Conservation (phyloP, 2,888 invertebrate genomes). For the Diogma glabrata region DNA sequence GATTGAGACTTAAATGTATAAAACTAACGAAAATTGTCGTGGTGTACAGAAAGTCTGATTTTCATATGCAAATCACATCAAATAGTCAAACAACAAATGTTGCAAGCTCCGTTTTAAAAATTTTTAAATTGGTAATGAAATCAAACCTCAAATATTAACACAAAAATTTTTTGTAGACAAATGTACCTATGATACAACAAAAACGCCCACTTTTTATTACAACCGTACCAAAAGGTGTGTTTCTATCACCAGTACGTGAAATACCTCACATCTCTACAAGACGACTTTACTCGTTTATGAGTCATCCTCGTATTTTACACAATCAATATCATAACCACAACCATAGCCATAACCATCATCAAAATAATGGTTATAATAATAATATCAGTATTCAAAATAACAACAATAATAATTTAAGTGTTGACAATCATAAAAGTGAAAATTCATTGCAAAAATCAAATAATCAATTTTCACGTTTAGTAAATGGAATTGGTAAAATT, state of each 20-base stretch:
- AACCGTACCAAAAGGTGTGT: slow-evolving; percentile 67
- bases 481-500: slow-evolving; percentile 1
- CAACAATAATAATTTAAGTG: neutral
- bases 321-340: slow-evolving; percentile 10
- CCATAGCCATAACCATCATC: slow-evolving; percentile 2
- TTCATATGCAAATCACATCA: no score
- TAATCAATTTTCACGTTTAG: neutral
- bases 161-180: neutral
- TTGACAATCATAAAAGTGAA: neutral
- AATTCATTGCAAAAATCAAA: no score
- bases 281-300: slow-evolving; percentile 53
- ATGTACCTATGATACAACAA: slow-evolving; percentile 11
- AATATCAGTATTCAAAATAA: neutral
- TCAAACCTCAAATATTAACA: no score
- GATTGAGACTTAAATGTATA: no score
- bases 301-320: slow-evolving; percentile 41
- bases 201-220: slow-evolving; percentile 60
- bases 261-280: slow-evolving; percentile 29
- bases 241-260: slow-evolving; percentile 66
- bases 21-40: no score
- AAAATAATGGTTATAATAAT: neutral
- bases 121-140: no score
- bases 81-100: no score
- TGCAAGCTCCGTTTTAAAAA: no score
- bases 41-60: no score